phyloP scores from a whole-genome alignment of 2,888 invertebrate genomes.

The Ormyrus thymus region DNA sequence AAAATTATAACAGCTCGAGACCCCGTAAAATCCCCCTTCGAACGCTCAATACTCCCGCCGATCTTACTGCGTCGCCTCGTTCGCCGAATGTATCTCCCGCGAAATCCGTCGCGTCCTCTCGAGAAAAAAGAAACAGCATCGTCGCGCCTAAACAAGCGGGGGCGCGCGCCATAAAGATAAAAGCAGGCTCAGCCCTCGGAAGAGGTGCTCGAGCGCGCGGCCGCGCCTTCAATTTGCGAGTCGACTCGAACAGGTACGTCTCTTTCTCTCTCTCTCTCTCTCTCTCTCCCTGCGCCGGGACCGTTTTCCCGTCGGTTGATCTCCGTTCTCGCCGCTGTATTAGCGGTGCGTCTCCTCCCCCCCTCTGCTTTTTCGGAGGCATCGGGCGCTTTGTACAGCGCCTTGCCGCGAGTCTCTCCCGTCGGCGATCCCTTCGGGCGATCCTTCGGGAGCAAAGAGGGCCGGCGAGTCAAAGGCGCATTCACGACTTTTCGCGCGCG shows the following conservation, averaged over 20 bases:
- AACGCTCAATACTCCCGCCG: too few relatives aligned
- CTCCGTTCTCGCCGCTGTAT: slow-evolving; percentile 55
- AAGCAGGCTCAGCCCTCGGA: not conserved
- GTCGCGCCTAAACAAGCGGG: slow-evolving; percentile 14
- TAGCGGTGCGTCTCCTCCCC: not conserved
- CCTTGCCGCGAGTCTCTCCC: slow-evolving; percentile 18
- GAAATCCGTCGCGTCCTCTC: slow-evolving; percentile 2
- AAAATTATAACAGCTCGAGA: too few relatives aligned
- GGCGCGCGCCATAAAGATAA: slow-evolving; percentile 16
- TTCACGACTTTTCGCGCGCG: too few relatives aligned
- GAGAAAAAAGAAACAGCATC: slow-evolving; percentile 47
- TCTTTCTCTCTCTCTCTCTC: slow-evolving; percentile 39
- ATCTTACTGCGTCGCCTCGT: too few relatives aligned
- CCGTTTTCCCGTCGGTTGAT: slow-evolving; percentile 60
- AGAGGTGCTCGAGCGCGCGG: slow-evolving; percentile 19
- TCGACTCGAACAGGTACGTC: slow-evolving; percentile 64
- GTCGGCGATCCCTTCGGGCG: too few relatives aligned
- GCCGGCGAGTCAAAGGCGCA: too few relatives aligned
- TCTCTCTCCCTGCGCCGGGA: slow-evolving; percentile 54
- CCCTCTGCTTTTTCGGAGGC: slow-evolving; percentile 24
- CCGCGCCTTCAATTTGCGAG: slow-evolving; percentile 66
- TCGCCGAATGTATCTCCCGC: not conserved
- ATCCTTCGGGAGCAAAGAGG: too few relatives aligned
- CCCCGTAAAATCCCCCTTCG: too few relatives aligned
- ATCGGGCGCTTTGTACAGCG: too few relatives aligned